Percentiles rank a stretch among this genome's conserved stretches.
Conservation (phyloP, 2,113 vertebrate genomes). For the Cygnus buccinator region DNA sequence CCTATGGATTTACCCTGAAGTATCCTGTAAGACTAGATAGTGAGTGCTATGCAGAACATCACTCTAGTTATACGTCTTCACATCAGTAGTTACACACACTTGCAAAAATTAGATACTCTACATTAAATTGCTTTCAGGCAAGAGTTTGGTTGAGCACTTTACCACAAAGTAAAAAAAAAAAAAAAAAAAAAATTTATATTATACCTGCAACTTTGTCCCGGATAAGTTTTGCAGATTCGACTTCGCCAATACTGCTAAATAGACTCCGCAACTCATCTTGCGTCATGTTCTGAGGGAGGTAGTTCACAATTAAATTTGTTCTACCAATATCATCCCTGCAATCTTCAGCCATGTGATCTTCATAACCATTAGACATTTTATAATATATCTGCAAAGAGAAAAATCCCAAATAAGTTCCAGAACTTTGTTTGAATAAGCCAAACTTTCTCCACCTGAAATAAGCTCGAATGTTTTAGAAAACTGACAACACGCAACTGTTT, state of each 20-base stretch:
- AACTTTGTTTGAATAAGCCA: background rate
- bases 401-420: background rate
- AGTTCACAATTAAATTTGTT: slow-evolving; percentile 98
- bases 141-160: background rate
- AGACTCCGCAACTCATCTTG: slow-evolving; percentile 96
- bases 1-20: background rate
- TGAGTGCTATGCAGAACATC: background rate
- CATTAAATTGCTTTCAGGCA: background rate
- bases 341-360: slow-evolving; percentile 98
- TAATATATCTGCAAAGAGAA: slow-evolving; percentile 82
- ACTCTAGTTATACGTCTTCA: background rate
- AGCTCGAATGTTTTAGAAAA: background rate
- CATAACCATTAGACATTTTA: slow-evolving; percentile 99
- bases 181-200: background rate
- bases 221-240: slow-evolving; percentile 97
- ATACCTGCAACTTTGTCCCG: slow-evolving; percentile 98
- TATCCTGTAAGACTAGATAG: background rate
- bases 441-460: background rate
- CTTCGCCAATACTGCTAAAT: slow-evolving; percentile 97
- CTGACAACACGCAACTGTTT: background rate
- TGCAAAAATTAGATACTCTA: background rate
- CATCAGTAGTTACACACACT: background rate
- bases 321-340: slow-evolving; percentile 89
- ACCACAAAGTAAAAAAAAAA: background rate
- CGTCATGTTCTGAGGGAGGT: slow-evolving; percentile 98